Conservation (phyloP, 2,113 vertebrate genomes). For the Brachyhypopomus occidentalis region DNA sequence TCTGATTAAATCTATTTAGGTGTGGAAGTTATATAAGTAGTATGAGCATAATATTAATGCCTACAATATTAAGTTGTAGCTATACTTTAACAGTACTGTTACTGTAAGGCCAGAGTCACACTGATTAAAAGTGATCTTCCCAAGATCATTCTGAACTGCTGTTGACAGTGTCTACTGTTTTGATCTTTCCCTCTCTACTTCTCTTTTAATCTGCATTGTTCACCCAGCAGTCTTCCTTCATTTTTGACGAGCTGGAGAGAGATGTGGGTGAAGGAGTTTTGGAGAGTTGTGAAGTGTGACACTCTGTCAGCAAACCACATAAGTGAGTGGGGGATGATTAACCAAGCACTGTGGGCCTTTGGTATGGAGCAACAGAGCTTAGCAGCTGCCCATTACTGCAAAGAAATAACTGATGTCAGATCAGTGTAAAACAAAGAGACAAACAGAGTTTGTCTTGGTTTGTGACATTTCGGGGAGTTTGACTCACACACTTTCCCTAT, state of each 20-base stretch:
- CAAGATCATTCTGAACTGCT: not conserved
- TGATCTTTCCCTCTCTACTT: not conserved
- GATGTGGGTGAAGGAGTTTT: conserved; percentile 24
- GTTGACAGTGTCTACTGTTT: not conserved
- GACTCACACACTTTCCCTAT: not conserved
- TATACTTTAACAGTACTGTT: not conserved
- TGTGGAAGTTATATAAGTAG: not conserved
- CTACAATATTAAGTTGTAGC: not conserved
- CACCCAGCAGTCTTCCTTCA: conserved; percentile 6
- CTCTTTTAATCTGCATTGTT: not conserved
- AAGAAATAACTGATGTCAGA: not conserved
- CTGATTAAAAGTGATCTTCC: not conserved
- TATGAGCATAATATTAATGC: not conserved
- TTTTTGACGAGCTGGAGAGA: not conserved
- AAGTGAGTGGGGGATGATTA: conserved; percentile 23
- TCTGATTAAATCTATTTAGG: not conserved
- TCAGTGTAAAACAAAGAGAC: not conserved
- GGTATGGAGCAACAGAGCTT: not conserved
- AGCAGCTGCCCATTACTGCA: not conserved
- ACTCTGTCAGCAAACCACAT: conserved; percentile 18
- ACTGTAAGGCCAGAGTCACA: not conserved
- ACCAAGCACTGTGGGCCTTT: not conserved
- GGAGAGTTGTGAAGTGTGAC: conserved; percentile 1
- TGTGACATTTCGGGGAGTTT: not conserved
- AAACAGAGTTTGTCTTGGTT: not conserved